Evolutionary conservation across 2,888 invertebrate genomes (phyloP).

Genomic region (Stenichneumon culpator): DNA sequence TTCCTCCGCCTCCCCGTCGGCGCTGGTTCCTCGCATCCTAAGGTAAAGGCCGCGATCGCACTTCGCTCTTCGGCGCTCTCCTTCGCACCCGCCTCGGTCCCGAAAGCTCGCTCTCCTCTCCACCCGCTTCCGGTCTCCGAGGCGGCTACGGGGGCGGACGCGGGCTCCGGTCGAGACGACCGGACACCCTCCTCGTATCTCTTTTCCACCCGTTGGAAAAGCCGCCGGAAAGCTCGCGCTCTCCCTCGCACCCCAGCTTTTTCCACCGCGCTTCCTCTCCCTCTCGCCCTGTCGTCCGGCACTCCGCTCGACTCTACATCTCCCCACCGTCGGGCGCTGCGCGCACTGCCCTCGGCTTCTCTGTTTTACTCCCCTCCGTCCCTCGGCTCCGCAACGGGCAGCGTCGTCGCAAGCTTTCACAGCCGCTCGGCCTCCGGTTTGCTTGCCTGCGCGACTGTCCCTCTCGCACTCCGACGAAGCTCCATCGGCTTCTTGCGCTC

Average conservation of each 20-base stretch:
- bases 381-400: conserved; percentile 39
- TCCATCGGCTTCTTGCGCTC: conserved; percentile 47
- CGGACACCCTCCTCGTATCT: conserved; percentile 41
- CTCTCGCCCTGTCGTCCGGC: conserved; percentile 57
- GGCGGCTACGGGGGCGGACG: conserved; percentile 21
- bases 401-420: conserved; percentile 68
- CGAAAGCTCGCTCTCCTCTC: conserved; percentile 56
- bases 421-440: conserved; percentile 29
- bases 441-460: conserved; percentile 34
- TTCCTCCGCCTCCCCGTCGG: conserved; percentile 25
- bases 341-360: conserved; percentile 53
- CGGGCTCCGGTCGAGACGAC: conserved; percentile 51
- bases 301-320: conserved; percentile 40
- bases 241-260: conserved; percentile 59
- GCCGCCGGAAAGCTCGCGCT: conserved; percentile 73
- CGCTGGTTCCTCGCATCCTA: background rate
- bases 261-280: conserved; percentile 48
- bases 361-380: conserved; percentile 51
- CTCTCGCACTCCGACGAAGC: conserved; percentile 40
- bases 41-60: background rate
- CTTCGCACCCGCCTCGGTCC: conserved; percentile 15
- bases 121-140: conserved; percentile 38
- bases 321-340: conserved; percentile 54
- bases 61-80: conserved; percentile 14
- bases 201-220: conserved; percentile 37